Evolutionary conservation across 2,888 invertebrate species (phyloP).

Genomic region (Cerastis rubricosa): DNA sequence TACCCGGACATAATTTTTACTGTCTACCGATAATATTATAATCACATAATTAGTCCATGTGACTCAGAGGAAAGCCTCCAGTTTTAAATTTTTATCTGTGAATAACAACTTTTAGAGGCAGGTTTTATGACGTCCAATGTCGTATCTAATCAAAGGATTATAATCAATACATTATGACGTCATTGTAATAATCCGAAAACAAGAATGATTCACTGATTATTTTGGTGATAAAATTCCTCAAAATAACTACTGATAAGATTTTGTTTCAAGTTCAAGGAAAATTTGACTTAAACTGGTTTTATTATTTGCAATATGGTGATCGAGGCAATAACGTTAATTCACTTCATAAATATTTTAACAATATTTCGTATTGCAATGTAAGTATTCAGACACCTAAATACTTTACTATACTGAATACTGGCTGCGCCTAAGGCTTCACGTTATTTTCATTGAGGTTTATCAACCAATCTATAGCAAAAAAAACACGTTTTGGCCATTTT

Average conservation of each 20-base stretch:
- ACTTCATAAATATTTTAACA: no score
- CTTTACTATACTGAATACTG: not conserved
- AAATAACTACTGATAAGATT: not conserved
- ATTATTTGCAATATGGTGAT: not conserved
- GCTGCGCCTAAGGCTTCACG: no score
- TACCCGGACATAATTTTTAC: not conserved
- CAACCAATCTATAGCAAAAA: no score
- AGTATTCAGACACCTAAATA: not conserved
- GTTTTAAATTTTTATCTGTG: not conserved
- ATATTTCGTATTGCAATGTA: not conserved
- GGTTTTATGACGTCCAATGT: not conserved
- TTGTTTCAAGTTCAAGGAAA: not conserved
- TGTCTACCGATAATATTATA: not conserved
- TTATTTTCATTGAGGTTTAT: no score
- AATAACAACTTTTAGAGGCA: not conserved
- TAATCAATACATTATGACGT: not conserved
- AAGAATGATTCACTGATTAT: slow-evolving; percentile 15
- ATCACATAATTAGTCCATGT: not conserved
- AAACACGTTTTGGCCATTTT: not conserved
- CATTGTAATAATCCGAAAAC: not conserved
- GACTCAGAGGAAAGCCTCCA: not conserved
- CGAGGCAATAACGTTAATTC: not conserved
- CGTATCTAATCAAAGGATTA: slow-evolving; percentile 4
- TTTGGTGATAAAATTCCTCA: not conserved
- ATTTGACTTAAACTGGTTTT: not conserved